These are phyloP conservation scores for Furcifer pardalis DNA, from an alignment of 2,797 vertebrate genomes.

Conservation along the genomic window DNA sequence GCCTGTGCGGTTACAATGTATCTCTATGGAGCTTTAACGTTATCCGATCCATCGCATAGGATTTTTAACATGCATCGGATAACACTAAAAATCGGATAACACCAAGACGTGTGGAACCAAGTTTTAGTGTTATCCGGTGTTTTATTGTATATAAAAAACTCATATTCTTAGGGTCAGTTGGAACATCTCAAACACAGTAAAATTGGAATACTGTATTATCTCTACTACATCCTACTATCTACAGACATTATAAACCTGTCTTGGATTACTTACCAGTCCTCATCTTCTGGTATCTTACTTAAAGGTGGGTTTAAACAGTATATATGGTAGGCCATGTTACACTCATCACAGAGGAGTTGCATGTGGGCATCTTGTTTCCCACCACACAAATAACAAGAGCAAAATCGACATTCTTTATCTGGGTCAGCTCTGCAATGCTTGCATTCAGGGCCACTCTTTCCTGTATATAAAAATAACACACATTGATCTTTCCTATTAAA, in stretches of 20 bases:
- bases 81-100: no score
- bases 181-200: background rate
- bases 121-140: no score
- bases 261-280: slow-evolving; percentile 90
- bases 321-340: slow-evolving; percentile 99
- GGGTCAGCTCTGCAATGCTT: slow-evolving; percentile 97
- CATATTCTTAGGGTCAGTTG: background rate
- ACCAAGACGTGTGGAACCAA: no score
- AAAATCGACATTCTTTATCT: slow-evolving; percentile 92
- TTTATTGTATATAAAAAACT: no score
- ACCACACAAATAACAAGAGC: slow-evolving; percentile 95
- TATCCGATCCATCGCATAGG: no score
- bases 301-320: slow-evolving; percentile 98
- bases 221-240: background rate
- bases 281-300: slow-evolving; percentile 94
- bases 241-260: slow-evolving; percentile 48
- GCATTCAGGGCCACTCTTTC: slow-evolving; percentile 97
- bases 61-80: no score
- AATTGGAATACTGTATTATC: background rate
- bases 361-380: slow-evolving; percentile 97
- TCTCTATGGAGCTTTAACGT: no score
- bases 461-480: slow-evolving; percentile 74
- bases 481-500: background rate
- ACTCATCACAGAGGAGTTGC: slow-evolving; percentile 98
- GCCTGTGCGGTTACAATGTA: no score